Base-by-base conservation (phyloP, 2,113 vertebrate species). In the Calyptomena viridis region DNA sequence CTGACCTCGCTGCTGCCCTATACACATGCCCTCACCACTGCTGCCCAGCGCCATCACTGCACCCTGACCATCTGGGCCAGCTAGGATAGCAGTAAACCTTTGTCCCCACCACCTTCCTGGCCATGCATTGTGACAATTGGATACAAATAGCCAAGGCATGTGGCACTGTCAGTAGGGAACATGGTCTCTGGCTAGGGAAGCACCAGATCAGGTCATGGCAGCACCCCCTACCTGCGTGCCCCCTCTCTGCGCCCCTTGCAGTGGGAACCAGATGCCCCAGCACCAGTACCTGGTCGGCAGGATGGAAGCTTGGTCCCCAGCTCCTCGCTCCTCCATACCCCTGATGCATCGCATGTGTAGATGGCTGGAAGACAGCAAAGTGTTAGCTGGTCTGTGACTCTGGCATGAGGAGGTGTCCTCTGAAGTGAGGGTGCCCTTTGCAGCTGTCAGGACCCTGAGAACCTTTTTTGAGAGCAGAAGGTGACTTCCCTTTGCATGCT, bases 271-370 rank as follows among this genome's bases (percentile, higher is more conserved):
- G 24, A 23, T 6, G 0, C 22, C 42, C 55, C 72, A 64, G 50
- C 76, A 49, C 35, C 81, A n/a, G 86, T 98, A 98, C 98, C 98
- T 98, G 98, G 98, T 66, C 49, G 75, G 80, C 99, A 99, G 60
- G 96, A 95, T 0, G 98, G 98, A 55, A 97, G 96, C 14, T 90
- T 92, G 33, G 86, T 96, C 30, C 98, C 98, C 46, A 98, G 90
- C 17, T 98, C 97, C 85, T 97, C 88, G 14, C 98, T 98, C 20
- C 90, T 97, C 99, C 99, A 99, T 21, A 94, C n/a, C 31, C 98
- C 99, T 0, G 92, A 94, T 2, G 94, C 97, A 5, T 98, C 97
- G 5, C 99, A 99, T 0, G 30, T 97, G 87, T 99, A 99, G 27
- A 96, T 96, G 84, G 96, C 99, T 99, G 88, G n/a, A 92, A 93